A percentile compares a stretch with the other conserved stretches of the same genome.
Evolutionary conservation across 2,113 vertebrate genomes (phyloP).

Genomic region (Muntiacus muntjak): DNA sequence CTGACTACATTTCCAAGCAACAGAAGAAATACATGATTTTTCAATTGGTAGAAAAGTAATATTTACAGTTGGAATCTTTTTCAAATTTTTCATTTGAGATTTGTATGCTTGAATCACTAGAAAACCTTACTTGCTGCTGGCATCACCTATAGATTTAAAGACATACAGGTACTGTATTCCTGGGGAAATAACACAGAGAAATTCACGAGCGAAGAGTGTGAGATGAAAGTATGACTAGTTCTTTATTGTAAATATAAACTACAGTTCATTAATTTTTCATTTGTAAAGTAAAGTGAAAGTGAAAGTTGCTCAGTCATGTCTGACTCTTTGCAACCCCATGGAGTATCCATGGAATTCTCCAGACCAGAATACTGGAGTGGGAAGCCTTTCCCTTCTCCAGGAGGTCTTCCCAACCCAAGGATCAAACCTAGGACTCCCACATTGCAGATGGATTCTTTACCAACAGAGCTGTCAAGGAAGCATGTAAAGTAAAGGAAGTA

Average conservation of each 20-base stretch:
- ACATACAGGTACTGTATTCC: neutral
- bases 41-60: neutral
- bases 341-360: neutral
- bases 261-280: slow-evolving; percentile 13
- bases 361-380: neutral
- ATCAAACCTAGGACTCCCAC: neutral
- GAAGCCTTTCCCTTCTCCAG: neutral
- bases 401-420: neutral
- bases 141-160: neutral
- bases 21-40: neutral
- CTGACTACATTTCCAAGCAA: neutral
- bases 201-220: neutral
- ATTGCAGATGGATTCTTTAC: neutral
- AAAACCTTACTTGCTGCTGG: neutral
- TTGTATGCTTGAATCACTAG: neutral
- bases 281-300: neutral
- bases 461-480: neutral
- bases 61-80: neutral
- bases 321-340: neutral
- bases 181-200: neutral
- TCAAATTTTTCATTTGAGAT: slow-evolving; percentile 5
- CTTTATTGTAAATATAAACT: slow-evolving; percentile 21
- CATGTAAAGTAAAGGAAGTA: neutral
- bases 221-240: neutral
- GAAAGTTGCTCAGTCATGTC: neutral